Percentiles rank a stretch among this genome's conserved stretches.
These are phyloP conservation scores for Misgurnus mizolepis DNA, from an alignment of 2,113 vertebrate species.

Conservation along the genomic window DNA sequence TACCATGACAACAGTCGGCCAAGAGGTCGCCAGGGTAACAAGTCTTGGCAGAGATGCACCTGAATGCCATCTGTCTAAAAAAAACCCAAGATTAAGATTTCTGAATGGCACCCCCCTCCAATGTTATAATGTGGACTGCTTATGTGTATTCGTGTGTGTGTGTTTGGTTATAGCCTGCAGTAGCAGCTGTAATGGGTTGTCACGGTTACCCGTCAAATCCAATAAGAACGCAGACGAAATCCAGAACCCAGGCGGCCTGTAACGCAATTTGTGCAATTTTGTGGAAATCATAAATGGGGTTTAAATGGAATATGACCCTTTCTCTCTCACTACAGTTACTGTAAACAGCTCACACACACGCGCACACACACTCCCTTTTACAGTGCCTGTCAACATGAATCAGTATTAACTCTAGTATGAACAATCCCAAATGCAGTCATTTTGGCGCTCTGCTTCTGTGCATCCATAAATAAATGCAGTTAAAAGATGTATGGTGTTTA, in stretches of 20 bases:
- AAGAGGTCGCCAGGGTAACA: constrained; percentile 57
- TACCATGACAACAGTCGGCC: constrained; percentile 60
- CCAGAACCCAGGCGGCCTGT: constrained; percentile 45
- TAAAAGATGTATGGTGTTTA: too few relatives aligned
- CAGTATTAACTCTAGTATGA: background rate
- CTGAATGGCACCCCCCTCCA: background rate
- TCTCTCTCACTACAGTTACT: background rate
- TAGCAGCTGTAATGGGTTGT: constrained; percentile 37
- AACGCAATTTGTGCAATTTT: constrained; percentile 49
- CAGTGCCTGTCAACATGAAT: background rate
- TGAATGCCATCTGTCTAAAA: constrained; percentile 64
- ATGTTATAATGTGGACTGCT: background rate
- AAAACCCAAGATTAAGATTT: constrained; percentile 41
- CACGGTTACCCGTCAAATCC: constrained; percentile 36
- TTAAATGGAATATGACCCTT: constrained; percentile 25
- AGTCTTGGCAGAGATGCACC: constrained; percentile 58
- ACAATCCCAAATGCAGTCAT: background rate
- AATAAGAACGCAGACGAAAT: constrained; percentile 42
- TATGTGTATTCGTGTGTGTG: constrained; percentile 6
- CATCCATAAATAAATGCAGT: background rate
- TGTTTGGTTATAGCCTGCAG: background rate
- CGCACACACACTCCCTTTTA: background rate
- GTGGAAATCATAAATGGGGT: constrained; percentile 34
- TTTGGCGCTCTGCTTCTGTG: background rate
- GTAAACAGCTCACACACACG: background rate